Percentiles rank a stretch among this genome's conserved stretches.
These are phyloP conservation scores for Saturnia pavonia DNA, from an alignment of 2,888 invertebrate species.

Conservation along the genomic window DNA sequence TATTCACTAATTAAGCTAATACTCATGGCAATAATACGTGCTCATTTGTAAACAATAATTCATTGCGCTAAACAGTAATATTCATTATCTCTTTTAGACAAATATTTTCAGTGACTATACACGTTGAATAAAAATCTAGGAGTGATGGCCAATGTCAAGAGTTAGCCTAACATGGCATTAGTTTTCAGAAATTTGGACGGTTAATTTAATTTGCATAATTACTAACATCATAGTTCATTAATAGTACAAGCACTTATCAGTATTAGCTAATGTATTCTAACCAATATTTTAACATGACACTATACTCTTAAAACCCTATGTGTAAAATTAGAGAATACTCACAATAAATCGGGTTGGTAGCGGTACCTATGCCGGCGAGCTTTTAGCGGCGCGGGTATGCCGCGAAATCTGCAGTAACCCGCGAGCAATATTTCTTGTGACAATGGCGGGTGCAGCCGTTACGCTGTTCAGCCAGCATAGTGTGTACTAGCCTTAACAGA, in stretches of 20 bases:
- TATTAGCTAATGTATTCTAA: not conserved
- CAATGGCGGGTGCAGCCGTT: too few relatives aligned
- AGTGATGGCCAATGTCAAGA: not conserved
- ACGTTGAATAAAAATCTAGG: not conserved
- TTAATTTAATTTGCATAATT: not conserved
- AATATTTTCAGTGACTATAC: not conserved
- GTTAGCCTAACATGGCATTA: not conserved
- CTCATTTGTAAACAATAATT: not conserved
- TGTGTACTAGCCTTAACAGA: too few relatives aligned
- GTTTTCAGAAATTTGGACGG: slow-evolving; percentile 6
- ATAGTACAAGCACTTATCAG: not conserved
- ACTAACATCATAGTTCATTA: not conserved
- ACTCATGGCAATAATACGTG: not conserved
- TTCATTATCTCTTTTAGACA: not conserved
- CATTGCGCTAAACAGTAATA: not conserved
- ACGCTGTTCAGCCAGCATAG: too few relatives aligned
- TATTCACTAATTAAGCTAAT: not conserved
- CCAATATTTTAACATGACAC: not conserved
- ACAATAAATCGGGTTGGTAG: too few relatives aligned
- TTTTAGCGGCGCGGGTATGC: too few relatives aligned
- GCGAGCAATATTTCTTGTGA: too few relatives aligned
- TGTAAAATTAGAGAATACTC: not conserved
- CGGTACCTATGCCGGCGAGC: too few relatives aligned
- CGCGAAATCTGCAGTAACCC: too few relatives aligned
- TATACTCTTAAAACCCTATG: not conserved